A percentile compares a stretch with the other conserved stretches of the same genome.
Conservation (phyloP, 2,797 vertebrate genomes). For the Dicrostonyx torquatus region DNA sequence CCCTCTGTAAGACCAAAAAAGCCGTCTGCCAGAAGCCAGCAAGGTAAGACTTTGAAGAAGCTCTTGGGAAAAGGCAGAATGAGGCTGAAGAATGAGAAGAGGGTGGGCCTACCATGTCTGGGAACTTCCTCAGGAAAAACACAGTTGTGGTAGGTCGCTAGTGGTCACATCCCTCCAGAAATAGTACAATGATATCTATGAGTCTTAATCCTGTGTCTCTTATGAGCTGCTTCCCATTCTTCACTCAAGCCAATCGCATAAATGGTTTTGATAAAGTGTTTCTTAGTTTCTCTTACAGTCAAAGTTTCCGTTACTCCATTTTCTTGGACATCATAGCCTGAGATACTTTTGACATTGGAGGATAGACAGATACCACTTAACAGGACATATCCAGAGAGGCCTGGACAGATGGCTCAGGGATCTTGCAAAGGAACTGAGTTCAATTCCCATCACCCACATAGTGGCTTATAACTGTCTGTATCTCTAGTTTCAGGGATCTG, state of each 20-base stretch:
- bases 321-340: slow-evolving; percentile 89
- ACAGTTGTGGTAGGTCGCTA: slow-evolving; percentile 72
- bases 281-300: slow-evolving; percentile 81
- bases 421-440: background rate
- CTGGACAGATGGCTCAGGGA: background rate
- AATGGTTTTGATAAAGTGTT: slow-evolving; percentile 77
- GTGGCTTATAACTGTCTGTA: background rate
- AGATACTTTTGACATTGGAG: slow-evolving; percentile 91
- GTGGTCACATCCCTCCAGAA: slow-evolving; percentile 89
- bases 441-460: background rate
- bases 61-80: slow-evolving; percentile 80
- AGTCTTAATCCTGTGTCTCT: slow-evolving; percentile 75
- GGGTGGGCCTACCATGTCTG: slow-evolving; percentile 77
- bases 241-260: slow-evolving; percentile 77
- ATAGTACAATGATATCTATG: slow-evolving; percentile 89
- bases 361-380: slow-evolving; percentile 90
- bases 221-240: slow-evolving; percentile 88
- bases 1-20: slow-evolving; percentile 74
- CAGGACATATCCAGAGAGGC: slow-evolving; percentile 90
- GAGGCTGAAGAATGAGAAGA: slow-evolving; percentile 81
- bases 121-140: background rate
- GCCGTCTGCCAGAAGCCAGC: slow-evolving; percentile 78
- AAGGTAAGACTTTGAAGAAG: slow-evolving; percentile 76
- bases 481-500: background rate
- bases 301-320: slow-evolving; percentile 80